phyloP scores from a whole-genome alignment of 2,888 invertebrate genomes.

The Oscheius sp. region DNA sequence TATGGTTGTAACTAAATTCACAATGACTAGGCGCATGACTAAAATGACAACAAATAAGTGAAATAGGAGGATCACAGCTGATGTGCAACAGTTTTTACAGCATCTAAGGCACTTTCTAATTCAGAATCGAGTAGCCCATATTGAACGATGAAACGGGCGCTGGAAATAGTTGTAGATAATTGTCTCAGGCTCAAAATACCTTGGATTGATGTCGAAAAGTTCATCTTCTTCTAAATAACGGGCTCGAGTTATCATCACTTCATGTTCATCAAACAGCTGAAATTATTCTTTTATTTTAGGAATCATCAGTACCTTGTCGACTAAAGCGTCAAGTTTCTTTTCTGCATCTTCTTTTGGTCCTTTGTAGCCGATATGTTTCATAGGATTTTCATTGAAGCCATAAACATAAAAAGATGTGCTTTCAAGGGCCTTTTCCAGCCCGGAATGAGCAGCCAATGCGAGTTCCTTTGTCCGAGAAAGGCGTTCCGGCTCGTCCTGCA shows the following conservation, averaged over 20 bases:
- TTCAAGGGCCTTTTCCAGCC: slow-evolving; percentile 46
- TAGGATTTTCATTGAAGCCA: slow-evolving; percentile 59
- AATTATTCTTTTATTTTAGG: no score
- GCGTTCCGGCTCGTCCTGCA: slow-evolving; percentile 68
- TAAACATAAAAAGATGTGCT: slow-evolving; percentile 53
- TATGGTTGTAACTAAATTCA: no score
- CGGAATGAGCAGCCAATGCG: slow-evolving; percentile 49
- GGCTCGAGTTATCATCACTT: slow-evolving; percentile 74
- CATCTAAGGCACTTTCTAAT: slow-evolving; percentile 44
- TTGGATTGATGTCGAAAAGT: slow-evolving; percentile 73
- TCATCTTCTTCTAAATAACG: slow-evolving; percentile 75
- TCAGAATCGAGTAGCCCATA: slow-evolving; percentile 63
- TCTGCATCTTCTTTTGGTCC: slow-evolving; percentile 44
- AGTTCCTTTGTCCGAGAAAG: slow-evolving; percentile 49
- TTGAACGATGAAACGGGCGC: slow-evolving; percentile 66
- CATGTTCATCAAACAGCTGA: slow-evolving; percentile 64
- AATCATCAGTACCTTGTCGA: slow-evolving; percentile 60
- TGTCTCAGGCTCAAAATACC: no score
- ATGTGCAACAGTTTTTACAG: slow-evolving; percentile 33
- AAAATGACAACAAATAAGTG: no score
- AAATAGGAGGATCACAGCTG: no score
- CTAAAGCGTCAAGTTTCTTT: slow-evolving; percentile 58
- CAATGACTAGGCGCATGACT: no score
- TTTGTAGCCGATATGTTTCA: slow-evolving; percentile 60
- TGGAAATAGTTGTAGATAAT: no score